Percentiles rank a stretch among this genome's conserved stretches.
These are phyloP conservation scores for Amiota communis DNA, from an alignment of 2,888 invertebrate species.

Conservation along the genomic window DNA sequence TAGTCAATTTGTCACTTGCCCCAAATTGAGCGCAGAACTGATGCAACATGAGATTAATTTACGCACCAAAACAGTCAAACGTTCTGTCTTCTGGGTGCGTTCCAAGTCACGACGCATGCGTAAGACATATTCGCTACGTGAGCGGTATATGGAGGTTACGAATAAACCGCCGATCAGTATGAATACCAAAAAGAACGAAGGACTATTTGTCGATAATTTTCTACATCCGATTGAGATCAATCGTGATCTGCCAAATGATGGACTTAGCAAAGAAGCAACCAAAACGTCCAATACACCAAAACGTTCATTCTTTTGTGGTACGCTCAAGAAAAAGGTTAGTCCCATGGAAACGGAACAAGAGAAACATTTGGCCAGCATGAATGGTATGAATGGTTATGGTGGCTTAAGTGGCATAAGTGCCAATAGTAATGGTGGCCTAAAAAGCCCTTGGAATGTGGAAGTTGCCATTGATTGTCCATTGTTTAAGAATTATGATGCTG, in stretches of 20 bases:
- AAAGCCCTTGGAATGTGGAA: slow-evolving; percentile 65
- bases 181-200: slow-evolving; percentile 71
- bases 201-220: slow-evolving; percentile 70
- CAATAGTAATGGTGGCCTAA: slow-evolving; percentile 37
- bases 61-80: slow-evolving; percentile 67
- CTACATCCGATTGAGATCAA: slow-evolving; percentile 71
- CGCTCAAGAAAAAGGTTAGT: slow-evolving; percentile 72
- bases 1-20: slow-evolving; percentile 76
- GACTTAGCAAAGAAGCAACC: slow-evolving; percentile 48
- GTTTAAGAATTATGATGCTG: slow-evolving; percentile 72
- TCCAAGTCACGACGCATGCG: slow-evolving; percentile 70
- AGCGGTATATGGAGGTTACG: slow-evolving; percentile 70
- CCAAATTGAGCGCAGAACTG: slow-evolving; percentile 69
- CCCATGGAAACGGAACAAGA: slow-evolving; percentile 70
- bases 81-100: slow-evolving; percentile 70
- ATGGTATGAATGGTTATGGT: slow-evolving; percentile 47
- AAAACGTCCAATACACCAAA: slow-evolving; percentile 60
- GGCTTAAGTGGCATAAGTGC: slow-evolving; percentile 27
- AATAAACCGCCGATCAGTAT: slow-evolving; percentile 71
- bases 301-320: slow-evolving; percentile 69
- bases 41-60: slow-evolving; percentile 71
- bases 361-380: slow-evolving; percentile 57
- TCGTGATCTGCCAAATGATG: slow-evolving; percentile 46
- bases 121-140: slow-evolving; percentile 69
- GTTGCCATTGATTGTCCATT: slow-evolving; percentile 65